These are phyloP conservation scores for Drosophila helvetica DNA, from an alignment of 2,888 invertebrate genomes.

Conservation along the genomic window DNA sequence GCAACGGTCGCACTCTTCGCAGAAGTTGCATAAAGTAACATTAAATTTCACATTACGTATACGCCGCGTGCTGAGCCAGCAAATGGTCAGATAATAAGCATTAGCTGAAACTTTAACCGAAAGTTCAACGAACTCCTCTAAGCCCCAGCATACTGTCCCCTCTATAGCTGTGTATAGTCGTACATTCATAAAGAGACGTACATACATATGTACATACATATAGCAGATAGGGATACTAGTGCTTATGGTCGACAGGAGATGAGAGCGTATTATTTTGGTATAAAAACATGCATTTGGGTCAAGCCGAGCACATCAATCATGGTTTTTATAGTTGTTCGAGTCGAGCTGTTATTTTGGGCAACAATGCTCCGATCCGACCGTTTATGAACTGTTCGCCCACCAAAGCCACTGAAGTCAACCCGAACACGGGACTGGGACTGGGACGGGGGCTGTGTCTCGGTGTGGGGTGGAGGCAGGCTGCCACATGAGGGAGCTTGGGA, in stretches of 20 bases:
- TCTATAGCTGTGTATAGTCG: background rate
- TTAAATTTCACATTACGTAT: slow-evolving; percentile 71
- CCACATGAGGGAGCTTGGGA: slow-evolving; percentile 50
- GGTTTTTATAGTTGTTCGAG: slow-evolving; percentile 57
- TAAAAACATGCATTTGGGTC: slow-evolving; percentile 79
- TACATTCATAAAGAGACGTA: slow-evolving; percentile 10
- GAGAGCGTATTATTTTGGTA: slow-evolving; percentile 64
- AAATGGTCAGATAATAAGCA: slow-evolving; percentile 68
- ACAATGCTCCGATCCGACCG: slow-evolving; percentile 42
- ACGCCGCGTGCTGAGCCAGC: slow-evolving; percentile 58
- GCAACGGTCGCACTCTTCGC: background rate
- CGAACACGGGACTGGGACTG: background rate
- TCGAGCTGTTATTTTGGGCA: slow-evolving; percentile 32
- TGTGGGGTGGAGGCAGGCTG: background rate
- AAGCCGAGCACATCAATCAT: slow-evolving; percentile 76
- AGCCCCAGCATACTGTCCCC: slow-evolving; percentile 47
- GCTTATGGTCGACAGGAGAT: slow-evolving; percentile 25
- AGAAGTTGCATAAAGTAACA: slow-evolving; percentile 57
- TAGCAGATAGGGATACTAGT: slow-evolving; percentile 35
- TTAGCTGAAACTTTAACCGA: slow-evolving; percentile 43
- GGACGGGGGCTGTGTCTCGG: background rate
- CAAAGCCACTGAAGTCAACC: slow-evolving; percentile 52
- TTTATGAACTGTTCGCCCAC: slow-evolving; percentile 64
- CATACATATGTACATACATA: slow-evolving; percentile 3
- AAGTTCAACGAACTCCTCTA: slow-evolving; percentile 62